Evolutionary conservation across 2,888 invertebrate genomes (phyloP).

Genomic region (Chymomyza amoena): DNA sequence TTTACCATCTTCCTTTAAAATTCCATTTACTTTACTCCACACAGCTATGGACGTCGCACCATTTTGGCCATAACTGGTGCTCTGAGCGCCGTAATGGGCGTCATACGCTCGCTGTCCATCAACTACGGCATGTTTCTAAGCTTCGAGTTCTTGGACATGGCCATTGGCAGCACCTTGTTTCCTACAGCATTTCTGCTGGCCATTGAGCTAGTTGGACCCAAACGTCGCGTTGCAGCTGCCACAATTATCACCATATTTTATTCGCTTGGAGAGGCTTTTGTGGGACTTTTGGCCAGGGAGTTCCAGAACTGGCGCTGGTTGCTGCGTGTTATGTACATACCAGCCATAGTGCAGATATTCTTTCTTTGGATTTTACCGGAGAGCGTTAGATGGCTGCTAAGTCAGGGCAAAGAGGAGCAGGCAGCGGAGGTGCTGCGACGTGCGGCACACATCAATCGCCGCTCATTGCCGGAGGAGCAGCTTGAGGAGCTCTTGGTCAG

Average conservation of each 20-base stretch:
- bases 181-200: slow-evolving; percentile 86
- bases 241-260: slow-evolving; percentile 85
- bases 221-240: slow-evolving; percentile 85
- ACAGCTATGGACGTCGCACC: slow-evolving; percentile 81
- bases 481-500: slow-evolving; percentile 52
- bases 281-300: slow-evolving; percentile 85
- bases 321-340: slow-evolving; percentile 83
- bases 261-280: slow-evolving; percentile 84
- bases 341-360: slow-evolving; percentile 84
- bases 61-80: slow-evolving; percentile 80
- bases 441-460: slow-evolving; percentile 82
- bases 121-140: slow-evolving; percentile 85
- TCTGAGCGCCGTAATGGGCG: slow-evolving; percentile 83
- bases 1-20: not conserved
- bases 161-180: slow-evolving; percentile 85
- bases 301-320: slow-evolving; percentile 85
- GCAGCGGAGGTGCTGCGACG: slow-evolving; percentile 82
- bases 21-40: not conserved
- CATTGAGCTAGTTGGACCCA: slow-evolving; percentile 88
- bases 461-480: slow-evolving; percentile 56
- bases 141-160: slow-evolving; percentile 86
- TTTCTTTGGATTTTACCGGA: slow-evolving; percentile 85
- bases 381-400: slow-evolving; percentile 87
- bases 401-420: slow-evolving; percentile 80
- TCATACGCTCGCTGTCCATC: slow-evolving; percentile 84